Base-by-base conservation (phyloP, 1,140 invertebrate genomes). In the Zophobas atratus region DNA sequence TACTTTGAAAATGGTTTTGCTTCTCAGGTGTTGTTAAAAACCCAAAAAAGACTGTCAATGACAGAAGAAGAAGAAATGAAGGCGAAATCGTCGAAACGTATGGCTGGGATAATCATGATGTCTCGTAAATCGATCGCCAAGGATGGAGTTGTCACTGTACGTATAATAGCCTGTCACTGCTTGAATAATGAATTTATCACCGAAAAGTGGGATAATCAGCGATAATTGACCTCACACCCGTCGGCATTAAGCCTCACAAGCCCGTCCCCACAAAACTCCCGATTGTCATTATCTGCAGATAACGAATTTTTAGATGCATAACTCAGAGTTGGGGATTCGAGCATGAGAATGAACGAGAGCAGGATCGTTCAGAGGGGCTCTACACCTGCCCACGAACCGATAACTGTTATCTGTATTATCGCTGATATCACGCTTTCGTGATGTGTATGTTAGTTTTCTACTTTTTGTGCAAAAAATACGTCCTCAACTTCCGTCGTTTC, bases 81-180 rank as follows among this genome's bases (percentile, higher is more conserved):
- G 74, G 82, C 82, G 39, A 86, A 86, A 77, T 81, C 84, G 48
- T 86, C 86, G 41, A 86, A 86, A 80, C 78, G 85, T 51, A 83
- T 86, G 49, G 86, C 84, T 49, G 91, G 92, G 79, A 92, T 93
- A 88, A 92, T 93, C 81, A 92, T 93, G 85, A 88, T 92, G 84
- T 92, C 91, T 85, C 89, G 92, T 85, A 93, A 92, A 86, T 89
- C 91, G 83, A 92, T 93, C 81, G 89, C 90, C 81, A 93, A 93
- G 88, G 92, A 93, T 88, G 92, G 90, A 81, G 91, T 93, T 77
- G 91, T 93, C 83, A 93, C 92, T 86, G 92, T 93, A 89, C 88
- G 89, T 87, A 81, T 51, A 51, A 51, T 49, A 4, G 38, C 5
- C 51, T 35, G 70, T 70, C 34, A 70, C 38, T 57, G 2, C 39